Evolutionary conservation across 2,113 vertebrate genomes (phyloP).

Genomic region (Aspidoscelis tigris): DNA sequence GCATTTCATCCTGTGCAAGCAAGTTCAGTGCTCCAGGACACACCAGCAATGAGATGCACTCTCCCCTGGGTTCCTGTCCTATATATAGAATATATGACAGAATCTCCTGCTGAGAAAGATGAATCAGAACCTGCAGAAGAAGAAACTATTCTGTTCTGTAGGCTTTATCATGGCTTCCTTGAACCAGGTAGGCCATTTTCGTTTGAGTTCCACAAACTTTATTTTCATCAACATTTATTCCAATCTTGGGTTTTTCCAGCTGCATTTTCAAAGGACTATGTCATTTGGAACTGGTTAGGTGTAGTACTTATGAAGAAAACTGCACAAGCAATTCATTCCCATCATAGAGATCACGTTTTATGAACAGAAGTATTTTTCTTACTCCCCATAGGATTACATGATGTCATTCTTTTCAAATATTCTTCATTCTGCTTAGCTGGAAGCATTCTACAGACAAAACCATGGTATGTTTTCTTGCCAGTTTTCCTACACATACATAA

Average conservation of each 20-base stretch:
- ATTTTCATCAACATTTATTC: not conserved
- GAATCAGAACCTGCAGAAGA: not conserved
- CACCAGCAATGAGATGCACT: too few relatives aligned
- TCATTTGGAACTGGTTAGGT: not conserved
- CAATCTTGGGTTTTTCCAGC: not conserved
- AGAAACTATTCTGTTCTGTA: not conserved
- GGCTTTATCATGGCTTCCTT: not conserved
- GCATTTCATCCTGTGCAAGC: too few relatives aligned
- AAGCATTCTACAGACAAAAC: not conserved
- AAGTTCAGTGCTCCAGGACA: too few relatives aligned
- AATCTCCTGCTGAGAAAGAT: not conserved
- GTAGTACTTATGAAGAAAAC: not conserved
- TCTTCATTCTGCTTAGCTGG: not conserved
- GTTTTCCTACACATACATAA: not conserved
- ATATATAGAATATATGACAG: not conserved
- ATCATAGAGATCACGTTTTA: not conserved
- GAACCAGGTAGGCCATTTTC: not conserved
- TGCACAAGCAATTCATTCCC: not conserved
- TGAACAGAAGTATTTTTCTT: rapidly evolving
- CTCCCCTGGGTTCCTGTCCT: too few relatives aligned
- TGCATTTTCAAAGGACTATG: not conserved
- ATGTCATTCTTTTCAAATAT: not conserved
- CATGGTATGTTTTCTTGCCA: not conserved
- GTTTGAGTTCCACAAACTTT: not conserved
- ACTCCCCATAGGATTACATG: not conserved